Evolutionary conservation across 2,797 vertebrate species (phyloP), one percentile per base, ranked within the genome.

Genomic region (Numenius phaeopus): DNA sequence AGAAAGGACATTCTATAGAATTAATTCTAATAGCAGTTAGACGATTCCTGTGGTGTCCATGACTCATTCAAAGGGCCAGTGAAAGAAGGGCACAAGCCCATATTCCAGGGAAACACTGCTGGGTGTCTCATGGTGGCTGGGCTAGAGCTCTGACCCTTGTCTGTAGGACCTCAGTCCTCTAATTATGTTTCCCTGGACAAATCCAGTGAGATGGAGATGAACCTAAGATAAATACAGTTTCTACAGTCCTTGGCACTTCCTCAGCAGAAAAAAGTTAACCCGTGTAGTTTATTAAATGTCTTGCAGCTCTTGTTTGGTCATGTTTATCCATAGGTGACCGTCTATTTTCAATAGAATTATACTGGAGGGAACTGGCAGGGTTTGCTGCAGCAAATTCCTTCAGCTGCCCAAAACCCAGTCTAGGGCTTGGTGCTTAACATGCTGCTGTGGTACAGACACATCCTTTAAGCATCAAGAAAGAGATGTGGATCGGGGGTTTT

Each of bases 401-500:
- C 42, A 30, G 32, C 82, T 65, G 34, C 61, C 70, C 39, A 69
- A 67, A 86, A 73, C 62, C n/a, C 32, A 24, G 24, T 78, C 65
- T 66, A 55, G 79, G 50, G 50, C 47, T 78, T 62, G 54, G n/a
- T 76, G 72, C 78, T 97, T 97, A 94, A 72, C 85, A 96, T 88
- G 94, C 96, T 83, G 59, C 58, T 91, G 92, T 2, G 9, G 84
- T 91, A 82, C 82, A 92, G 55, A 39, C 79, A 73, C 65, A 83
- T 95, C 65, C 95, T 95, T 91, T 96, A 94, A 95, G 79, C 72
- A 92, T 95, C 81, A 69, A 85, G 75, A 96, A 89, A 92, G 83
- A 95, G 89, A 90, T 30, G 34, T 59, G 91, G 93, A 95, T 94
- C 29, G 22, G 46, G 82, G 23, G 10, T 69, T 96, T 95, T 89